phyloP scores from a whole-genome alignment of 2,797 vertebrate genomes.

The Yasuhikotakia modesta region DNA sequence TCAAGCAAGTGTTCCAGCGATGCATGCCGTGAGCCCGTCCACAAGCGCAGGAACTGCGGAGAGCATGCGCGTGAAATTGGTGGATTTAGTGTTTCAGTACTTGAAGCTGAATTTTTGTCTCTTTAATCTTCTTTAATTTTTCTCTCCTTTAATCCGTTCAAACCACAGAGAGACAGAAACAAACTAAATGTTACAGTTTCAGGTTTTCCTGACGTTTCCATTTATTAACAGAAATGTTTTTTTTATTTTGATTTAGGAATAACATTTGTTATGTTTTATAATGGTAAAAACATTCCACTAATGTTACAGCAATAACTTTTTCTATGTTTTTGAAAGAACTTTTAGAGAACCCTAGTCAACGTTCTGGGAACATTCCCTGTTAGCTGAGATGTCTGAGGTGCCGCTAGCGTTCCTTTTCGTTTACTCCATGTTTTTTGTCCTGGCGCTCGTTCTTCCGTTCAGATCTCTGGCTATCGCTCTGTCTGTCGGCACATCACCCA shows the following conservation, averaged over 20 bases:
- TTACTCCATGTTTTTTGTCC: background rate
- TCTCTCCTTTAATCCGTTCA: slow-evolving; percentile 9
- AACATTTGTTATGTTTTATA: no score
- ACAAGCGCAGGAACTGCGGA: background rate
- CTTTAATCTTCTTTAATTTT: slow-evolving; percentile 29
- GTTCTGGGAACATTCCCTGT: no score
- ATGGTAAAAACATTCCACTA: no score
- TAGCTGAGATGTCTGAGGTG: no score
- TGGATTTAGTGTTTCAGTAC: slow-evolving; percentile 5
- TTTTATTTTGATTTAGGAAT: no score
- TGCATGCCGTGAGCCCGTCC: background rate
- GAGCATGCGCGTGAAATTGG: slow-evolving; percentile 9
- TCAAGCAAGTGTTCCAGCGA: no score
- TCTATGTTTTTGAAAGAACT: no score
- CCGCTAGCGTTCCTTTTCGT: slow-evolving; percentile 16
- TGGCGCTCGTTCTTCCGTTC: no score
- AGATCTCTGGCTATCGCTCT: slow-evolving; percentile 63
- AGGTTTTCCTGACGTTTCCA: no score
- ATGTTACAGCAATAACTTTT: no score
- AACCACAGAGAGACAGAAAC: slow-evolving; percentile 5
- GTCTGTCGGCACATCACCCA: slow-evolving; percentile 72
- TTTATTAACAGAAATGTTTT: no score
- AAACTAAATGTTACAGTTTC: background rate
- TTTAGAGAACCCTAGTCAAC: no score
- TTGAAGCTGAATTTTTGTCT: slow-evolving; percentile 30